Evolutionary conservation across 2,797 vertebrate genomes (phyloP).

Genomic region (Acanthurus lineatus): DNA sequence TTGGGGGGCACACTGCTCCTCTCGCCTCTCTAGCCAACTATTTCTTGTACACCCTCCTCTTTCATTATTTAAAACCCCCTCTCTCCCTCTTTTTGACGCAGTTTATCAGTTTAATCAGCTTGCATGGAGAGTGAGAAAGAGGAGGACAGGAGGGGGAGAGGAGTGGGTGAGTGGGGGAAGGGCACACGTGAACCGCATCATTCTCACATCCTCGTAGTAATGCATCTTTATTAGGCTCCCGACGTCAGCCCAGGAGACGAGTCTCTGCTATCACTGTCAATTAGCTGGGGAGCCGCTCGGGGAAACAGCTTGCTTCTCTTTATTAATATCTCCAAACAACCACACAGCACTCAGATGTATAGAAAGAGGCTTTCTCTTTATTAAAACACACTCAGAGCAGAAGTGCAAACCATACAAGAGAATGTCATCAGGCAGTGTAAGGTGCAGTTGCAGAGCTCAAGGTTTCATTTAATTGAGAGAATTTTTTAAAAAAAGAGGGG

Average conservation of each 20-base stretch:
- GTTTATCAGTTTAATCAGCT: constrained; percentile 79
- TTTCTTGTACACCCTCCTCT: constrained; percentile 43
- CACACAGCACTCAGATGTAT: constrained; percentile 59
- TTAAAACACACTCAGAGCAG: constrained; percentile 74
- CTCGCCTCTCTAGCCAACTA: constrained; percentile 35
- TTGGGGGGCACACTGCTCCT: constrained; percentile 8
- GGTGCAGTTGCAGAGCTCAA: constrained; percentile 52
- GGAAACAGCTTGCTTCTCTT: constrained; percentile 59
- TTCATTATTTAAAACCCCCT: constrained; percentile 70
- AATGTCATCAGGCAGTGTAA: constrained; percentile 60
- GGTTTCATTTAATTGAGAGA: constrained; percentile 60
- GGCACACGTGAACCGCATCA: constrained; percentile 49
- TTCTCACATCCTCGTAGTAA: constrained; percentile 62
- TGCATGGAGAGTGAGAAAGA: constrained; percentile 9
- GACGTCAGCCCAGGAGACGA: constrained; percentile 70
- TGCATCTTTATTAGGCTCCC: constrained; percentile 81
- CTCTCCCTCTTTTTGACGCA: constrained; percentile 53
- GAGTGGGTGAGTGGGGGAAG: neutral
- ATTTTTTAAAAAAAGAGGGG: constrained; percentile 7
- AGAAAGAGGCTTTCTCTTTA: constrained; percentile 71
- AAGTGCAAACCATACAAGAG: constrained; percentile 69
- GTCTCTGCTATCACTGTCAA: constrained; percentile 78
- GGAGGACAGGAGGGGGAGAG: neutral
- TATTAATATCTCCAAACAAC: constrained; percentile 76
- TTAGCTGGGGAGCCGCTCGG: constrained; percentile 64